Evolutionary conservation across 2,797 vertebrate species (phyloP).

Genomic region (Margarornis squamiger): DNA sequence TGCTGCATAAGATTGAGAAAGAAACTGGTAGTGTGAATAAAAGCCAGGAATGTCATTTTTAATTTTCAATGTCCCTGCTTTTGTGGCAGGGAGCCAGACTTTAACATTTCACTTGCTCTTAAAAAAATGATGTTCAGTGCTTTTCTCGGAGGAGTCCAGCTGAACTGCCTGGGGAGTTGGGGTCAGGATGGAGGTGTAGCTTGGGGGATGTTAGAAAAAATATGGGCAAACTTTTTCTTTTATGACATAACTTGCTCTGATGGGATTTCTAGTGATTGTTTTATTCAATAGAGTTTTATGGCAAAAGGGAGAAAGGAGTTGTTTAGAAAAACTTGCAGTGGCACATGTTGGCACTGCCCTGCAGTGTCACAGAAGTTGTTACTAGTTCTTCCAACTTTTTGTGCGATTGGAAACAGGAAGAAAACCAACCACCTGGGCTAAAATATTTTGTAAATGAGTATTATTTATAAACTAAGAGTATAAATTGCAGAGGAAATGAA

Average conservation of each 20-base stretch:
- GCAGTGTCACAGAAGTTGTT: not conserved
- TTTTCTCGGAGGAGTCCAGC: not conserved
- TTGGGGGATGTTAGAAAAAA: not conserved
- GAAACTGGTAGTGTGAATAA: not conserved
- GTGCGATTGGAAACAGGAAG: not conserved
- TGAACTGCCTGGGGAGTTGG: not conserved
- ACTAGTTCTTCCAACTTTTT: not conserved
- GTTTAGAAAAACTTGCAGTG: not conserved
- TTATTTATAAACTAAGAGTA: not conserved
- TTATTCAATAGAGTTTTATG: not conserved
- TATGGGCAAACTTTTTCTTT: not conserved
- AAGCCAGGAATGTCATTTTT: constrained; percentile 37
- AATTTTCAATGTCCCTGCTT: not conserved
- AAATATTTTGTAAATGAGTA: not conserved
- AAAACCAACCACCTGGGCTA: not conserved
- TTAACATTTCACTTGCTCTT: not conserved
- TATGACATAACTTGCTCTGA: not conserved
- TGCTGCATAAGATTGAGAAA: not conserved
- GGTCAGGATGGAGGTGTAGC: not conserved
- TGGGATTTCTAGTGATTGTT: not conserved
- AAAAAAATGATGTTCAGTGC: not conserved
- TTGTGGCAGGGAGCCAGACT: not conserved
- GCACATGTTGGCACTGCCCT: not conserved
- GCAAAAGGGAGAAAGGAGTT: not conserved
- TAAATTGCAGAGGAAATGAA: not conserved